Evolutionary conservation across 2,888 invertebrate genomes (phyloP), one percentile per base, ranked within the genome.

Genomic region (Cerastis leucographa): DNA sequence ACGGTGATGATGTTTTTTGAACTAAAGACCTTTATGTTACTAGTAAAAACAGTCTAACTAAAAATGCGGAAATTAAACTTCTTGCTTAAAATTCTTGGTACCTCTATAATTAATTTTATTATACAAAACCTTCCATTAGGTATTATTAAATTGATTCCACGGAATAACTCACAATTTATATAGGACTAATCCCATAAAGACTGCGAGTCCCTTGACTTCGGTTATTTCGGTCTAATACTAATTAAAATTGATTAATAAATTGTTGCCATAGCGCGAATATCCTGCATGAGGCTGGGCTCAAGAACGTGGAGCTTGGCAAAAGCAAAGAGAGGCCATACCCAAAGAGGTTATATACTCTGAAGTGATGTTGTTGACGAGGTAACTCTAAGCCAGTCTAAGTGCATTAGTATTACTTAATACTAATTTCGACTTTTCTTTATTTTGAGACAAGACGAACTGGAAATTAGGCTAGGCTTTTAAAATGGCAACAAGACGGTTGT

Each of bases 1-100:
- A 19, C 2, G 11, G 1, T 25, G 25, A 65, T 11, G 25, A 7
- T 56, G 1, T 56, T 56, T 14, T 14, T 11, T 19, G n/a, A 40
- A 19, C 22, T 9, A 25, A 49, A 49, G 8, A 71, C 35, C 40
- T 67, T 9, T 29, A 29, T 1, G 5, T 17, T n/a, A 42, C 22
- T 25, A 61, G 42, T 42, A 62, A 64, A 62, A 74, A 74, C 42
- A n/a, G 14, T 62, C 44, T 35, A 9, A 44, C 29, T 74, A 62
- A 35, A 61, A 25, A 73, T n/a, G 5, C 42, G 49, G 74, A 51
- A 42, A 51, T 44, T 19, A 29, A 51, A 42, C 4, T 51, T 51
- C 4, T 51, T 62, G 42, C 49, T n/a, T 17, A 35, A 22, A 9
- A 74, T 74, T 74, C 22, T 62, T 62, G 17, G 42, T 62, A 73